These are phyloP conservation scores for Periplaneta americana DNA, from an alignment of 1,140 invertebrate species.

Conservation along the genomic window DNA sequence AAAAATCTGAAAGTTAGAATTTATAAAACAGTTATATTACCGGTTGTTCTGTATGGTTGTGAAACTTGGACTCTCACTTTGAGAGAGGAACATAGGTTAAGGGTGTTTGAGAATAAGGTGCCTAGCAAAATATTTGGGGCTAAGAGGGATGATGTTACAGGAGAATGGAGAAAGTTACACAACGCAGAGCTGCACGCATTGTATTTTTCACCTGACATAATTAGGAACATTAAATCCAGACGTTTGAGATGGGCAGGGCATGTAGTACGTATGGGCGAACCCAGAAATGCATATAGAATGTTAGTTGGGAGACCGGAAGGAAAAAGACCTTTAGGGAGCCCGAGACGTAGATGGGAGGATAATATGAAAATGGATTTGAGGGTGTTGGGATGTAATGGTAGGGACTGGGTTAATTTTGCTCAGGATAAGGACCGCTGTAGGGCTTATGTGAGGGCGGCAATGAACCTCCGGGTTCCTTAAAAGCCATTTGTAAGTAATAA, in stretches of 20 bases:
- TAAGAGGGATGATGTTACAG: too few species aligned
- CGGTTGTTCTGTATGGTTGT: too few species aligned
- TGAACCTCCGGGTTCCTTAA: not conserved
- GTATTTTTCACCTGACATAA: not conserved
- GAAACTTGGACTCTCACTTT: too few species aligned
- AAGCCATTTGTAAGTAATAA: too few species aligned
- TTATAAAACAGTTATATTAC: too few species aligned
- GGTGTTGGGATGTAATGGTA: not conserved
- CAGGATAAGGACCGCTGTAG: too few species aligned
- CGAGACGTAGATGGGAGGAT: not conserved
- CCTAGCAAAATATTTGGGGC: too few species aligned
- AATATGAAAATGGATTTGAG: not conserved
- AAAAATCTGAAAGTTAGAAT: too few species aligned
- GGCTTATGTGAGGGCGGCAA: not conserved
- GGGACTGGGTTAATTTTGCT: not conserved
- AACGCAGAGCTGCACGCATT: not conserved
- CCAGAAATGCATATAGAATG: not conserved
- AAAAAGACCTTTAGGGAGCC: not conserved
- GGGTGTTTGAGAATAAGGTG: too few species aligned
- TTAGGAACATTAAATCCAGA: not conserved
- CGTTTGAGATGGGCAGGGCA: not conserved
- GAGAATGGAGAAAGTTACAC: not conserved
- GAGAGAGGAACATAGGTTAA: too few species aligned
- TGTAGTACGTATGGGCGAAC: not conserved
- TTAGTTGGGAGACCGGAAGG: not conserved